Base-by-base conservation (phyloP, 2,113 vertebrate species). In the Paramormyrops kingsleyae region DNA sequence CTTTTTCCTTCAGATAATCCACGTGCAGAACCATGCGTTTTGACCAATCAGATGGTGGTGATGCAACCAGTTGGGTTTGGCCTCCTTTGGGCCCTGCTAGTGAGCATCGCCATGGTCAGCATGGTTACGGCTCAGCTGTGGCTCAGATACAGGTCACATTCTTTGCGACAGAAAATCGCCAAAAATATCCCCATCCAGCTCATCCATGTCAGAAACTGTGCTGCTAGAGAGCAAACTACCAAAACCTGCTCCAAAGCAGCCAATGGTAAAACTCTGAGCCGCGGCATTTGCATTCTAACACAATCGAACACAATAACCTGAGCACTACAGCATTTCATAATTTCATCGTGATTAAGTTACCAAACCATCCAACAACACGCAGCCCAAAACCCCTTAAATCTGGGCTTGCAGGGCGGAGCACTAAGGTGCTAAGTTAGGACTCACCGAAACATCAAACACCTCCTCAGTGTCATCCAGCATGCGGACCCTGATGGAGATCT, bases 401-500 rank as follows among this genome's bases (percentile, higher is more conserved):
- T 39, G 15, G 15, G 35, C 35, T 19, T 42, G 31, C 74, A 39
- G 35, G 74, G 13, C 5, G 2, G 13, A 42, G 74, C 15, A 80
- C 5, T 42, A n/a, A 80, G 35, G 7, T 42, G 74, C 74, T 6
- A 42, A 42, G 5, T 39, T 42, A 19, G 74, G 24, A 91, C 97
- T 97, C 95, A 99, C 98, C 90, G 97, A 97, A 93, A 99, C 96
- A 83, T 99, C 97, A 87, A 99, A 99, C 35, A 97, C 97, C 94
- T 99, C 98, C 93, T 98, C 97, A 0, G 97, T 97, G 93, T 99
- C 98, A 89, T 99, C 98, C 90, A 99, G 95, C 97, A 99, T 97
- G 94, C 98, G 98, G 86, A 99, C 97, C 94, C 97, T 96, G 92
- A 99, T 95, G 90, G 98, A 96, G 91, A 97, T 85, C 21, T 96